Percentiles rank a stretch among this genome's conserved stretches.
Conservation (phyloP, 2,797 vertebrate species). For the Salarias fasciatus region DNA sequence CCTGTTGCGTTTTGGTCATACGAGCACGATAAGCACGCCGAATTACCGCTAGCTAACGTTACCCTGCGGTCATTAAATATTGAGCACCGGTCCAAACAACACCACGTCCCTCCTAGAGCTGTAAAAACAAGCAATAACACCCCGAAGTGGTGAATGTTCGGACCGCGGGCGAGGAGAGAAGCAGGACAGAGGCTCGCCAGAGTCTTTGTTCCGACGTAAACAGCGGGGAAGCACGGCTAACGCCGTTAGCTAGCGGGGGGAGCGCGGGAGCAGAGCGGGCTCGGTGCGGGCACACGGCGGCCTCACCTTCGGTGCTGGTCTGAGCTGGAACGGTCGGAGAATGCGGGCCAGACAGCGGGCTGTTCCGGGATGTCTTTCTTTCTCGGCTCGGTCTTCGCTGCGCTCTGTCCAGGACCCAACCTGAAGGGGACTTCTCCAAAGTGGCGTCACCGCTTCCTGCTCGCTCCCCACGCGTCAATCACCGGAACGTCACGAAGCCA, state of each 20-base stretch:
- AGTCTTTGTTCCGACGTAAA: conserved; percentile 63
- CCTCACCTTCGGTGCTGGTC: conserved; percentile 51
- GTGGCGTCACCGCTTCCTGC: conserved; percentile 73
- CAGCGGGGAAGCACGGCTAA: conserved; percentile 41
- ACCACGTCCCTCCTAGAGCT: too few relatives aligned
- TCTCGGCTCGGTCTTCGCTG: conserved; percentile 1
- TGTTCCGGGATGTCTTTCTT: conserved; percentile 1
- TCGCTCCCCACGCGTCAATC: conserved; percentile 43
- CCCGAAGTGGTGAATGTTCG: too few relatives aligned
- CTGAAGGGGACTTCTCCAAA: conserved; percentile 72
- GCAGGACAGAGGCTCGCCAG: too few relatives aligned
- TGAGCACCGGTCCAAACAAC: background rate
- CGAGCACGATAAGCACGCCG: background rate
- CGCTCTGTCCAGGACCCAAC: conserved; percentile 11
- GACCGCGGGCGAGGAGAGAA: background rate
- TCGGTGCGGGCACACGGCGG: too few relatives aligned
- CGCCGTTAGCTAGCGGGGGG: conserved; percentile 39
- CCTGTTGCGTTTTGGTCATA: background rate
- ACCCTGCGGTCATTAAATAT: conserved; percentile 20
- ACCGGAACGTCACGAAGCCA: conserved; percentile 39
- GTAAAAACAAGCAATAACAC: too few relatives aligned
- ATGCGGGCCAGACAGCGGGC: background rate
- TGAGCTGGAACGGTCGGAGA: background rate
- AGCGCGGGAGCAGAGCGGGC: background rate
- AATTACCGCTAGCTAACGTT: conserved; percentile 9